phyloP scores from a whole-genome alignment of 2,888 invertebrate genomes.

The Caenorhabditis sp. region DNA sequence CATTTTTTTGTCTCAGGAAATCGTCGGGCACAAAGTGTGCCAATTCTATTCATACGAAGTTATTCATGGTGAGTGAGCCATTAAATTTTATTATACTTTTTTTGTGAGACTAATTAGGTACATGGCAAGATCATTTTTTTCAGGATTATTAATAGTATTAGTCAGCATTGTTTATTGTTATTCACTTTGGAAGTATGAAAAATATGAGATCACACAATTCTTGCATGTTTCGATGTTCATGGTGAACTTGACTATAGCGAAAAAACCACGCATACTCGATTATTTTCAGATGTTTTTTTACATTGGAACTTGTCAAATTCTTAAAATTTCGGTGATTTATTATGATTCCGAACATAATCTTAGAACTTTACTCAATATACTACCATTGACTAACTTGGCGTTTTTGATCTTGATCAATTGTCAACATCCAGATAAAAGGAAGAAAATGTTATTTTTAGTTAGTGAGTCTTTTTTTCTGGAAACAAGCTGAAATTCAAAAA shows the following conservation, averaged over 20 bases:
- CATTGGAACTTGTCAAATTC: neutral
- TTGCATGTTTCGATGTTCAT: neutral
- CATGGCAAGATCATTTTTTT: neutral
- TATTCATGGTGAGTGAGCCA: neutral
- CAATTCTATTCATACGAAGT: neutral
- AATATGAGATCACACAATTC: neutral
- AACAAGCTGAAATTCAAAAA: too few relatives aligned
- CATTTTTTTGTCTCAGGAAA: neutral
- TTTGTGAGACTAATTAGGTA: neutral
- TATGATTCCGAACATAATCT: neutral
- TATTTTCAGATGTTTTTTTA: neutral
- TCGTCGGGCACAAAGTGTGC: neutral
- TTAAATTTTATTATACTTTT: neutral
- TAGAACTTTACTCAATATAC: constrained; percentile 3
- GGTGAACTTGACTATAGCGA: neutral
- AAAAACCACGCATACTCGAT: neutral
- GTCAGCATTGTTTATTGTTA: neutral
- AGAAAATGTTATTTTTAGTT: constrained; percentile 6
- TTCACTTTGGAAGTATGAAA: neutral
- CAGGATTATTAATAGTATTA: neutral
- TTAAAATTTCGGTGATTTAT: neutral
- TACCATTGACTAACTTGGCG: constrained; percentile 13
- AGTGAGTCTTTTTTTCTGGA: constrained; percentile 6
- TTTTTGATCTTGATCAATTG: constrained; percentile 19
- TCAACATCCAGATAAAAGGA: constrained; percentile 14